Evolutionary conservation across 2,888 invertebrate species (phyloP), one percentile per base, ranked within the genome.

Genomic region (Bellardia bayeri): DNA sequence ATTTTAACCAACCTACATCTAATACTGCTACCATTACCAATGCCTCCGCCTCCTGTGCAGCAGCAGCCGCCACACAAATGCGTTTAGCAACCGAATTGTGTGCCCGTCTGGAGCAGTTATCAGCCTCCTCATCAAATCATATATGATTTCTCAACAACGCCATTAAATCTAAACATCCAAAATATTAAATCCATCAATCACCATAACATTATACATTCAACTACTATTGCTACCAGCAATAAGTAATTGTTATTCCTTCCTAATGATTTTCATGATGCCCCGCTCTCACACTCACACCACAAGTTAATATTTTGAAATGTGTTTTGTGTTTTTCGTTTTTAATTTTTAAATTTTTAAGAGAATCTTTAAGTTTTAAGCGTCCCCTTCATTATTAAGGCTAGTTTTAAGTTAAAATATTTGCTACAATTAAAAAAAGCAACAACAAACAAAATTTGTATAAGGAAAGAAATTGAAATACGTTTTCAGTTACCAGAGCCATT

Each of bases 31-130:
- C 90, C 69, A 90, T 88, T 33, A 90, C 89, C n/a, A 90, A 90
- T 56, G 90, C 89, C 86, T 90, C 90, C 84, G 79, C 85, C 71
- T 86, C 89, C 84, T 89, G 89, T 87, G 83, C 90, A 81, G 90
- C 90, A 84, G 90, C 91, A 61, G 92, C 93, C 3, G 93, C 92
- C 49, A 91, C 93, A 88, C 93, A 93, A 87, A 91, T 94, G 90
- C 92, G 94, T 80, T 89, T 94, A 89, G 94, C 95, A 23, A 94
- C 95, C 88, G 95, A 95, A 90, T 91, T 95, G 85, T 95, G 94
- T 92, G 93, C 94, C 86, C 93, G 94, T 87, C 91, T 95, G 90
- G 95, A 95, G 89, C 94, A 95, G 89, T 92, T 95, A 82, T 94
- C 94, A 78, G 94, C 95, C 45, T 79, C 78, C 37, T 81, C 88